Base-by-base conservation (phyloP, 2,888 invertebrate species). In the Phalera bucephala region DNA sequence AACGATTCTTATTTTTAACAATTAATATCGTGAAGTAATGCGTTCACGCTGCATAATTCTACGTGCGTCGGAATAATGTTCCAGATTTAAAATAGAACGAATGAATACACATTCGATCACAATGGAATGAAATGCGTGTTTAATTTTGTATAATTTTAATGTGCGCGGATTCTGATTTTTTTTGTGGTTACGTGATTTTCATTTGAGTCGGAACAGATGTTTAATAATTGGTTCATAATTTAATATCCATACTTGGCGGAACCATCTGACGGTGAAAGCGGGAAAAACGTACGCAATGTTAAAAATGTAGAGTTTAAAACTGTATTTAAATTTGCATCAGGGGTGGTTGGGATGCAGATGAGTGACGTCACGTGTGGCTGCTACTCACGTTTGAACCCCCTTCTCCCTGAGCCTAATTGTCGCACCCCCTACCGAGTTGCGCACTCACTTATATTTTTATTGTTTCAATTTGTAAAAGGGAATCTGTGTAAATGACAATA, bases 31-130 rank as follows among this genome's bases (percentile, higher is more conserved):
- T 74, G 64, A 69, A 72, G 73, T 81, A 85, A 89, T 82, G 81
- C 61, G 84, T 88, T 89, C 88, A 89, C 89, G 86, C 83, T 74
- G 88, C 80, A 86, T 86, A 86, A 88, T 81, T 80, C 75, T 72
- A 64, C 56, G 43, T 47, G 51, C 42, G 47, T 52, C 54, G 50
- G 44, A 54, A 65, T 49, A 47, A 48, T 55, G 59, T 63, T 67
- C 59, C 54, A 54, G 70, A 77, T 78, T 75, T 67, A 44, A 65
- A 73, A 74, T 72, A 70, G 69, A 72, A 70, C 57, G 63, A 64
- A 53, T 45, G 48, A 58, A 68, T 69, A 55, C 65, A 56, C 53
- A 58, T 47, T 53, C 49, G 48, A 50, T 57, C 53, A 72, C 71
- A 78, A 78, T 50, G 67, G 68, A 69, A 19, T 52, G 60, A 64